Conservation (phyloP, 2,113 vertebrate genomes). For the Bagarius yarrelli region DNA sequence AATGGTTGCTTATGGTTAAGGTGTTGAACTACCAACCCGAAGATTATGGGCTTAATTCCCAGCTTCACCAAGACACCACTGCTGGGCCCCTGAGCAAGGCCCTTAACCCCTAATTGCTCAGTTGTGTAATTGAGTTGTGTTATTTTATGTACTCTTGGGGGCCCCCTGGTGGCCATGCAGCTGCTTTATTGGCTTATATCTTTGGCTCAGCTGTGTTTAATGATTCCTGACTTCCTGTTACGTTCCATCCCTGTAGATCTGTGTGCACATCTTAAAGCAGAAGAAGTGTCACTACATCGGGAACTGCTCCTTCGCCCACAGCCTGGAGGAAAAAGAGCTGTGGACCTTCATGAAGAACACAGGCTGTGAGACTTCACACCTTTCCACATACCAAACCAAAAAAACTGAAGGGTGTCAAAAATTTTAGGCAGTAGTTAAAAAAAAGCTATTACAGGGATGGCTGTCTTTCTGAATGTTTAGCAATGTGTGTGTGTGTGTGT, state of each 20-base stretch:
- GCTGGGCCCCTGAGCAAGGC: too few species aligned
- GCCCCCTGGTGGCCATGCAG: too few species aligned
- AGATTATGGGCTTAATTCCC: too few species aligned
- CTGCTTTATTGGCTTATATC: background rate
- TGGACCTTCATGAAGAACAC: constrained; percentile 99
- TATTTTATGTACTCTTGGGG: background rate
- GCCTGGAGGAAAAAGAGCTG: constrained; percentile 89
- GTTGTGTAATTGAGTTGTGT: too few species aligned
- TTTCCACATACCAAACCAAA: background rate
- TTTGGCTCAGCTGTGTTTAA: background rate
- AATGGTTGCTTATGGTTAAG: too few species aligned
- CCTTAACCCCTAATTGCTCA: too few species aligned
- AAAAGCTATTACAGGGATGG: background rate
- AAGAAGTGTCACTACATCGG: constrained; percentile 86
- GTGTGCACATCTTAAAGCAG: constrained; percentile 83
- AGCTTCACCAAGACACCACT: too few species aligned
- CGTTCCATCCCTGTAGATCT: constrained; percentile 73
- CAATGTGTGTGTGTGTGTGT: constrained; percentile 4
- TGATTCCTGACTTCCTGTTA: background rate
- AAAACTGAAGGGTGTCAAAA: background rate
- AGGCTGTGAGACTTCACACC: constrained; percentile 76
- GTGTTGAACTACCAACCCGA: too few species aligned
- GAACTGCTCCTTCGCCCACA: constrained; percentile 92
- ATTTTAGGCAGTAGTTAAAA: background rate
- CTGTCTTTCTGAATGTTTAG: background rate